Conservation (phyloP, 2,888 invertebrate genomes). For the Morinoia aosen region DNA sequence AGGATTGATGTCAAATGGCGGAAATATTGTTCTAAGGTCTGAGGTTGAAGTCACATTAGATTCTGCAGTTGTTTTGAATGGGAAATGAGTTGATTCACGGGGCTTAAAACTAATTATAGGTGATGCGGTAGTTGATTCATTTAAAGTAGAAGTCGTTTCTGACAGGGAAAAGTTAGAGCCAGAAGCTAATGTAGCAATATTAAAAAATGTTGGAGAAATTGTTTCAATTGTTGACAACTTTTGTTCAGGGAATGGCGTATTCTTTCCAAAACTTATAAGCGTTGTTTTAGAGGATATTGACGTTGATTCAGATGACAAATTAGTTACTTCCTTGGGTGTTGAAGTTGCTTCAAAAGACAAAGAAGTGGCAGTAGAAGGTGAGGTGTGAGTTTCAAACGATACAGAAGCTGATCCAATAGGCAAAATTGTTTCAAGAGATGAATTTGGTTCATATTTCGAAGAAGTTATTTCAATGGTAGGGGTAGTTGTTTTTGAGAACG, state of each 20-base stretch:
- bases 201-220: not conserved
- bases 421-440: not conserved
- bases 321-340: not conserved
- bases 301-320: not conserved
- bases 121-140: too few species aligned
- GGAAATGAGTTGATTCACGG: not conserved
- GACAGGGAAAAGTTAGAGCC: not conserved
- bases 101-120: not conserved
- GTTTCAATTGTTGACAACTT: not conserved
- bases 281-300: not conserved
- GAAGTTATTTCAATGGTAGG: too few species aligned
- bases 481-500: too few species aligned
- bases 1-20: not conserved
- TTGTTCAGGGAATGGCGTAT: not conserved
- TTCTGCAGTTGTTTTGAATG: not conserved
- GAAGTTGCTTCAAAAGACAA: not conserved
- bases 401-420: not conserved
- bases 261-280: not conserved
- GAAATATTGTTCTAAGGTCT: not conserved
- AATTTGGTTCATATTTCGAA: too few species aligned
- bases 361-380: too few species aligned
- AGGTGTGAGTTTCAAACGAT: too few species aligned
- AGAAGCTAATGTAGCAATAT: not conserved
- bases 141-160: not conserved
- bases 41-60: not conserved